A percentile compares a stretch with the other conserved stretches of the same genome.
Evolutionary conservation across 2,797 vertebrate species (phyloP).

Genomic region (Odontamblyopus rebecca): DNA sequence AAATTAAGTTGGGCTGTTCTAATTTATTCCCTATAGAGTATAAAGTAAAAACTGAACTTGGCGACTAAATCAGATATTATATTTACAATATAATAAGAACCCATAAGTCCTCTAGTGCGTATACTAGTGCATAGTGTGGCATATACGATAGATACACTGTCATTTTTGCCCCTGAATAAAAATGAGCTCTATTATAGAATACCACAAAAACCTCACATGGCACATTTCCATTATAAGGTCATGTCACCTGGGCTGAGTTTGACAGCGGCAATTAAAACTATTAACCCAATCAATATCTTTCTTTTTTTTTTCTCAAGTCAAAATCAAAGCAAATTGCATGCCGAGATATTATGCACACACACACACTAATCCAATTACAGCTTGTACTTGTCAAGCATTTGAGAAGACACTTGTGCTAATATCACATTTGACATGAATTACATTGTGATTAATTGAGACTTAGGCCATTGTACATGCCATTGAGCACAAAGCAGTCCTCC

Average conservation of each 20-base stretch:
- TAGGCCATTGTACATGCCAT: constrained; percentile 8
- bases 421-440: constrained; percentile 28
- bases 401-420: constrained; percentile 15
- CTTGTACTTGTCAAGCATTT: constrained; percentile 15
- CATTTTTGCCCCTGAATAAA: not conserved
- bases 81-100: not conserved
- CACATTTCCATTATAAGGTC: constrained; percentile 25
- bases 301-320: constrained; percentile 17
- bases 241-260: constrained; percentile 17
- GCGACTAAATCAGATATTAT: no score
- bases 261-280: constrained; percentile 29
- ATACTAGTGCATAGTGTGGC: no score
- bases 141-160: not conserved
- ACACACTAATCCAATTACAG: constrained; percentile 18
- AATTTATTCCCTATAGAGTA: no score
- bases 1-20: no score
- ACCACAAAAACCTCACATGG: not conserved
- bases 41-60: no score
- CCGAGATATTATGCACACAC: constrained; percentile 7
- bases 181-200: not conserved
- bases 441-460: constrained; percentile 27
- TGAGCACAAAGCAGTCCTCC: constrained; percentile 11
- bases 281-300: constrained; percentile 34
- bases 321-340: constrained; percentile 31
- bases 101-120: not conserved